These are phyloP conservation scores for Temnothorax unifasciatus DNA, from an alignment of 2,888 invertebrate genomes.

Conservation along the genomic window DNA sequence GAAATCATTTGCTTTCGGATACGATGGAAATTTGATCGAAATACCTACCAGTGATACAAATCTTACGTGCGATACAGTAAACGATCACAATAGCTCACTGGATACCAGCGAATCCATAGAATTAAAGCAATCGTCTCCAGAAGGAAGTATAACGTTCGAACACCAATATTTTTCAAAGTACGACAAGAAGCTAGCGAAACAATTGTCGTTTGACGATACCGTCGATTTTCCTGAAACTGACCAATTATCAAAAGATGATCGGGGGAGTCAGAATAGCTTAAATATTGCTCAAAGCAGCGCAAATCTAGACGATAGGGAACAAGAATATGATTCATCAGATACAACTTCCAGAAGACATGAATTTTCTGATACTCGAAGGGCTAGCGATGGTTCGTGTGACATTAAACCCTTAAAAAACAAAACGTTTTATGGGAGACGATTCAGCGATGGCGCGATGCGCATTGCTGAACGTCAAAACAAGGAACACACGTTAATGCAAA, in stretches of 20 bases:
- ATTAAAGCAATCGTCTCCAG: slow-evolving; percentile 37
- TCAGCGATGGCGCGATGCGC: slow-evolving; percentile 77
- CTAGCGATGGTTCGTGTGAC: slow-evolving; percentile 77
- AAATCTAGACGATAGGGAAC: slow-evolving; percentile 4
- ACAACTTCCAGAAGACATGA: neutral
- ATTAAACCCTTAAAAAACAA: slow-evolving; percentile 38
- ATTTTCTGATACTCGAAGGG: slow-evolving; percentile 69
- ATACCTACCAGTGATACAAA: slow-evolving; percentile 72
- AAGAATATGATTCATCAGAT: neutral
- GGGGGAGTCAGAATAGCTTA: neutral
- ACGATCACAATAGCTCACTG: neutral
- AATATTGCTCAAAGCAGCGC: slow-evolving; percentile 23
- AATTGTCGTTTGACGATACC: slow-evolving; percentile 71
- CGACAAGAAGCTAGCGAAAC: slow-evolving; percentile 64
- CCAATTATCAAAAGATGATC: slow-evolving; percentile 33
- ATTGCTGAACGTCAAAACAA: slow-evolving; percentile 19
- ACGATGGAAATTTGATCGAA: slow-evolving; percentile 84
- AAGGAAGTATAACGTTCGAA: slow-evolving; percentile 15
- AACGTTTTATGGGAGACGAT: slow-evolving; percentile 71
- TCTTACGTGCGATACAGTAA: slow-evolving; percentile 26
- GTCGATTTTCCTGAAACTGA: slow-evolving; percentile 51
- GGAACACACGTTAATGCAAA: slow-evolving; percentile 50
- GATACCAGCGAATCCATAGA: slow-evolving; percentile 22
- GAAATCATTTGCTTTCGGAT: slow-evolving; percentile 84
- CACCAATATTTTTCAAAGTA: slow-evolving; percentile 19